Base-by-base conservation (phyloP, 2,888 invertebrate genomes). In the Glyphotaelius pellucidus region DNA sequence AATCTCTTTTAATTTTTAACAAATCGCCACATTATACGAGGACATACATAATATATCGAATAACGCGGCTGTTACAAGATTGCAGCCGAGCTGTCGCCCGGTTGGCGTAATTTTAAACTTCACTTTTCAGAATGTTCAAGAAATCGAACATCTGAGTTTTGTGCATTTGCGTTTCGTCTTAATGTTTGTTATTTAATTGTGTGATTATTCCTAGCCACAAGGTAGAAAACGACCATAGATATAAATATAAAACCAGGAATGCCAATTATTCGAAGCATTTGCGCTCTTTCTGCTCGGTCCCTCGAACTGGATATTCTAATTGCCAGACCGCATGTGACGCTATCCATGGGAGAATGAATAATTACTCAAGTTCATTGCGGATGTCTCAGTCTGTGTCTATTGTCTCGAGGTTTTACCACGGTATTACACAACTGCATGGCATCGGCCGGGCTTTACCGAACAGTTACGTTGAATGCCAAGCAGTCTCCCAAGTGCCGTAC, bases 261-360 rank as follows among this genome's bases (percentile, higher is more conserved):
- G 32, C 32, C 25, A 32, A 32, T 32, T 81, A 83, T 83, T 32
- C 32, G 1, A 35, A 32, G 81, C 32, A 83, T 35, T 35, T 83
- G 83, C 15, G 35, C 83, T 35, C 35, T 83, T 67, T 67, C 25
- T 67, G 25, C 25, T 67, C n/a, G 67, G 67, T 67, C 25, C 67
- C 67, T n/a, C 25, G 67, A 67, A 79, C 88, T 88, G 31, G 88
- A 35, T 30, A 67, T 67, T 35, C 32, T 88, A 88, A 88, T 88
- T 67, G 67, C 30, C 88, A 31, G 88, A 79, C 88, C 67, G 88
- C 88, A 67, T 67, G 88, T 79, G 79, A 79, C 79, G 87, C 47
- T 79, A 32, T 38, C 42, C 88, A 79, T 79, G 88, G 79, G 79
- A 89, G 88, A 89, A 89, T 80, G 67, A 89, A 89, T 89, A 89